Percentiles rank a stretch among this genome's conserved stretches.
Evolutionary conservation across 1,140 invertebrate genomes (phyloP).

Genomic region (Drosophila punjabiensis): DNA sequence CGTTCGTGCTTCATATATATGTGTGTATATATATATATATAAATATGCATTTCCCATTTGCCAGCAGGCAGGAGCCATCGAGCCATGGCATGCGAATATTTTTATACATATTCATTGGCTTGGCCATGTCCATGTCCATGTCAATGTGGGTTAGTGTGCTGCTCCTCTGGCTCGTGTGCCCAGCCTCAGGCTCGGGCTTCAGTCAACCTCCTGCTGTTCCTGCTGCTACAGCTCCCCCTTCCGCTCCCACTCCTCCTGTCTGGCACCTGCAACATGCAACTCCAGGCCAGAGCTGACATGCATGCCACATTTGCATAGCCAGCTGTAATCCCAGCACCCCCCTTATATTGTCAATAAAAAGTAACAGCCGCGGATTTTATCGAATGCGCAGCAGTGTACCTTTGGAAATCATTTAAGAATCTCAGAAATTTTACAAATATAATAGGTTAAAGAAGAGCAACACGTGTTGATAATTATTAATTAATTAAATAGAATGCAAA

Average conservation of each 20-base stretch:
- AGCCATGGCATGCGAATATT: slow-evolving; percentile 67
- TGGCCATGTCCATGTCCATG: slow-evolving; percentile 57
- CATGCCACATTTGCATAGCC: slow-evolving; percentile 40
- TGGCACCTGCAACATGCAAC: slow-evolving; percentile 11
- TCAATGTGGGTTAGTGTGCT: slow-evolving; percentile 61
- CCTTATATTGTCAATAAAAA: slow-evolving; percentile 48
- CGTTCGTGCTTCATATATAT: slow-evolving; percentile 1
- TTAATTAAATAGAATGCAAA: not conserved
- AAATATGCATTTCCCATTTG: slow-evolving; percentile 75
- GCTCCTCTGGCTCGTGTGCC: slow-evolving; percentile 5
- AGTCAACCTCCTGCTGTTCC: slow-evolving; percentile 3
- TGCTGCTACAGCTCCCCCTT: not conserved
- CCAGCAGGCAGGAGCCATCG: slow-evolving; percentile 16
- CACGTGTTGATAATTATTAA: not conserved
- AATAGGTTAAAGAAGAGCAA: not conserved
- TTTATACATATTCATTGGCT: slow-evolving; percentile 68
- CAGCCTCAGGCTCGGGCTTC: slow-evolving; percentile 14
- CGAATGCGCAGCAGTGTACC: too few relatives aligned
- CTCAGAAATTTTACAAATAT: not conserved
- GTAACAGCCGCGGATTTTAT: slow-evolving; percentile 19
- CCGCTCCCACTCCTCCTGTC: not conserved
- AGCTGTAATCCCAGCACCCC: not conserved
- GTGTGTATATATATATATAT: slow-evolving; percentile 32
- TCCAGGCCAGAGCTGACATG: slow-evolving; percentile 13
- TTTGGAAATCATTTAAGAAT: not conserved